phyloP scores from a whole-genome alignment of 92 coral and sea anemone species.

The Blastomussa wellsi region DNA sequence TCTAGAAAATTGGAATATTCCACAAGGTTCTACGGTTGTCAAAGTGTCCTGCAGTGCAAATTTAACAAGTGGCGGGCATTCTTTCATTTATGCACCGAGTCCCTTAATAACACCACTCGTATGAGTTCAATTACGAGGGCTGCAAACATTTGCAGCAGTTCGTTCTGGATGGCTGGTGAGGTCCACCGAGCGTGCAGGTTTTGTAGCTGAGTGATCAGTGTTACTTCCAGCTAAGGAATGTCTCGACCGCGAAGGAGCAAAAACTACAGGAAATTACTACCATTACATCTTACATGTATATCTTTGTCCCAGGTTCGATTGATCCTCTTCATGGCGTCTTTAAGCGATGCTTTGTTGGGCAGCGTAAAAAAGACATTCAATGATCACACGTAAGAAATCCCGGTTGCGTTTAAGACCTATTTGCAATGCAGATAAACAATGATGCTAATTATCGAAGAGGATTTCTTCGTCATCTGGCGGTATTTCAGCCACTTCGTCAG shows the following conservation, averaged over 20 bases:
- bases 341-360: conserved; percentile 53
- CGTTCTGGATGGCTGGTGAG: conserved; percentile 47
- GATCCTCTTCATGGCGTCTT: conserved; percentile 42
- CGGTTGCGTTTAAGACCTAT: conserved; percentile 9
- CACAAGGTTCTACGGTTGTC: conserved; percentile 29
- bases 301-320: conserved; percentile 27
- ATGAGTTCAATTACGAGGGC: conserved; percentile 27
- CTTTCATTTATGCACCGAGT: conserved; percentile 53
- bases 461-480: conserved; percentile 24
- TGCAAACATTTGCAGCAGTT: conserved; percentile 29
- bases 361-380: conserved; percentile 46
- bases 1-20: conserved; percentile 53
- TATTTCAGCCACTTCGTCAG: conserved; percentile 37
- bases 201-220: conserved; percentile 46
- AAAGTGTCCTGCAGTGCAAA: conserved; percentile 12
- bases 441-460: conserved; percentile 27
- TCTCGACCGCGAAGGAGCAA: conserved; percentile 36
- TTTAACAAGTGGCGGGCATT: conserved; percentile 44
- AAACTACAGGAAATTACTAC: conserved; percentile 7
- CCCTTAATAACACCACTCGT: conserved; percentile 47
- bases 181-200: conserved; percentile 47
- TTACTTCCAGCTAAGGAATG: conserved; percentile 48
- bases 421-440: conserved; percentile 15
- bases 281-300: conserved; percentile 36
- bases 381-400: conserved; percentile 36